Conservation (phyloP, 1,140 invertebrate species). For the Pectinophora gossypiella region DNA sequence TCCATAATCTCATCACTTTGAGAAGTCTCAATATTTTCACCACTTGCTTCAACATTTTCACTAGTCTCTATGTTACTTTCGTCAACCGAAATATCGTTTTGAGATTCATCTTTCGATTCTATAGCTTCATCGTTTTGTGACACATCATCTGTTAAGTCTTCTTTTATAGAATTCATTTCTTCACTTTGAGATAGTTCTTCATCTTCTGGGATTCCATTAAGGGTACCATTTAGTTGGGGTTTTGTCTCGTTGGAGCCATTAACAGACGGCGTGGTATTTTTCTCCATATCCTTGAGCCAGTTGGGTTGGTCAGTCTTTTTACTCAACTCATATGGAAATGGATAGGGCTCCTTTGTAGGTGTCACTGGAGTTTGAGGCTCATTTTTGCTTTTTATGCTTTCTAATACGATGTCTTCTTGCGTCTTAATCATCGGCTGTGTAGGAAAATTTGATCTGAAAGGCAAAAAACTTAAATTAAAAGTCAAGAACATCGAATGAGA, state of each 20-base stretch:
- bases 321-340: neutral
- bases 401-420: constrained; percentile 7
- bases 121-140: neutral
- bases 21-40: constrained; percentile 2
- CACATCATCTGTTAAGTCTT: neutral
- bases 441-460: constrained; percentile 11
- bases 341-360: neutral
- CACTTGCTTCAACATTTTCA: constrained; percentile 2
- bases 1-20: constrained; percentile 5
- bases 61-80: neutral
- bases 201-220: neutral
- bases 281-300: no score
- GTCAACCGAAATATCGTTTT: neutral
- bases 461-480: neutral
- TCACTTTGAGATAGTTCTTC: neutral
- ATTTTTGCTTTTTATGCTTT: constrained; percentile 1
- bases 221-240: neutral
- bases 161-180: neutral
- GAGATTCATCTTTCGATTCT: neutral
- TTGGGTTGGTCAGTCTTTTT: no score
- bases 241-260: neutral
- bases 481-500: no score
- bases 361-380: neutral
- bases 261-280: no score
- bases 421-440: neutral